Percentiles rank a stretch among this genome's conserved stretches.
Evolutionary conservation across 2,888 invertebrate genomes (phyloP).

Genomic region (Gortyna flavago): DNA sequence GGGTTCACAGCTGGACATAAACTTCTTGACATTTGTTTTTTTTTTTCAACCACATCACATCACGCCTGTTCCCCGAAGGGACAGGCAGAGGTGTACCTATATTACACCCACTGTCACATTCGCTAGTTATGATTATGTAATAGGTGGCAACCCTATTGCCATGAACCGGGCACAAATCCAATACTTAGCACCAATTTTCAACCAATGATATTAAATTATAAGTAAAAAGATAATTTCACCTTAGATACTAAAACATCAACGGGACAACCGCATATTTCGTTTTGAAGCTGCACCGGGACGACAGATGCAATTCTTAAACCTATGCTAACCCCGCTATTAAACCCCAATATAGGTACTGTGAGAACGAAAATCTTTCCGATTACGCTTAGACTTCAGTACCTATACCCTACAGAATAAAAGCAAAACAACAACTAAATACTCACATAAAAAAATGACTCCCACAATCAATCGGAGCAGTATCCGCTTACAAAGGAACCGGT

Average conservation of each 20-base stretch:
- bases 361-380: slow-evolving; percentile 26
- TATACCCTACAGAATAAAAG: slow-evolving; percentile 41
- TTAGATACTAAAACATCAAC: background rate
- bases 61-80: too few species aligned
- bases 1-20: background rate
- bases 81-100: too few species aligned
- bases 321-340: slow-evolving; percentile 11
- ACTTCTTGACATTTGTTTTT: background rate
- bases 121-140: too few species aligned
- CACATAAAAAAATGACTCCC: slow-evolving; percentile 76
- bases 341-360: slow-evolving; percentile 20
- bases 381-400: slow-evolving; percentile 12
- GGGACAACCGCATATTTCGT: background rate
- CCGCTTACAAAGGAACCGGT: slow-evolving; percentile 80
- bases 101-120: too few species aligned
- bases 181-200: too few species aligned
- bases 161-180: too few species aligned
- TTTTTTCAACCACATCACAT: too few species aligned
- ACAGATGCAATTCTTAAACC: slow-evolving; percentile 22
- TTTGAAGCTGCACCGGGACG: background rate
- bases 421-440: slow-evolving; percentile 59
- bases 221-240: too few species aligned
- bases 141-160: too few species aligned
- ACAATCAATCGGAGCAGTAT: slow-evolving; percentile 74
- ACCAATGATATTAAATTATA: too few species aligned